Evolutionary conservation across 1,140 invertebrate genomes (phyloP).

Genomic region (Cecropterus lyciades): DNA sequence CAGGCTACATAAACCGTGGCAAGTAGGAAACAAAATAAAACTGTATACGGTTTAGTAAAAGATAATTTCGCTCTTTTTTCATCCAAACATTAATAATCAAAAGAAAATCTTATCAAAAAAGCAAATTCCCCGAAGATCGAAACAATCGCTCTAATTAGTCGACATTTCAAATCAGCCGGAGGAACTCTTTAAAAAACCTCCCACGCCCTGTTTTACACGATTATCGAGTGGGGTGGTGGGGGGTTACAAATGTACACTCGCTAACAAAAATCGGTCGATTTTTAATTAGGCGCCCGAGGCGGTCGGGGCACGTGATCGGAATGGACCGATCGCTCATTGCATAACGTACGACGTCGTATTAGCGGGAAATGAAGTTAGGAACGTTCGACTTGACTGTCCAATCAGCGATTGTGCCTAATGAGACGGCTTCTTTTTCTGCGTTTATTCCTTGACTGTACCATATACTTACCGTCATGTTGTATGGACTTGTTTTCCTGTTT

Average conservation of each 20-base stretch:
- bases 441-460: slow-evolving; percentile 37
- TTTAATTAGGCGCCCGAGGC: slow-evolving; percentile 71
- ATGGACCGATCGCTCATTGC: slow-evolving; percentile 63
- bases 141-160: slow-evolving; percentile 56
- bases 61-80: not conserved
- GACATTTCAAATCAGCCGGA: slow-evolving; percentile 58
- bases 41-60: not conserved
- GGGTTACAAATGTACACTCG: slow-evolving; percentile 62
- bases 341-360: slow-evolving; percentile 58
- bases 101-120: slow-evolving; percentile 8
- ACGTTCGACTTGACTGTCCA: slow-evolving; percentile 62
- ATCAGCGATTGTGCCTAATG: slow-evolving; percentile 69
- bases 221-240: slow-evolving; percentile 47
- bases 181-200: slow-evolving; percentile 60
- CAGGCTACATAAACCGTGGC: too few relatives aligned
- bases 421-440: slow-evolving; percentile 49
- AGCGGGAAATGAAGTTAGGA: slow-evolving; percentile 64
- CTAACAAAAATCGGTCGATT: slow-evolving; percentile 77
- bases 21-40: not conserved
- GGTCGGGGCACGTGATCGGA: slow-evolving; percentile 67
- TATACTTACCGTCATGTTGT: not conserved
- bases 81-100: not conserved
- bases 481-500: slow-evolving; percentile 21
- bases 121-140: slow-evolving; percentile 24
- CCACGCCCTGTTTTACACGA: slow-evolving; percentile 60